Evolutionary conservation across 2,888 invertebrate species (phyloP).

Genomic region (Anthrax anthrax): DNA sequence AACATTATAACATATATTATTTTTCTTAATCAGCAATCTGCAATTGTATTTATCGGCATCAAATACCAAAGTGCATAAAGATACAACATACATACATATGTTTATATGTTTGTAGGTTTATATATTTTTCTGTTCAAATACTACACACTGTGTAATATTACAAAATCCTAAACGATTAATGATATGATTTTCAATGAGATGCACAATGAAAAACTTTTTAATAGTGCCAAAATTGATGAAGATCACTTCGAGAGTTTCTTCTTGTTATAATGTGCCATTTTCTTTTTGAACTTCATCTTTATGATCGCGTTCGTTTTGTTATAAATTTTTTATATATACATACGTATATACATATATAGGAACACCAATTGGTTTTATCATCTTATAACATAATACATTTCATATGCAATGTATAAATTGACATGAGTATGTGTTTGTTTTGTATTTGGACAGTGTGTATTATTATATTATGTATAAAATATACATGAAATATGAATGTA

Average conservation of each 20-base stretch:
- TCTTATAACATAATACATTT: not conserved
- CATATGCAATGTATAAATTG: too few species aligned
- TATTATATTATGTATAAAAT: not conserved
- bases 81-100: not conserved
- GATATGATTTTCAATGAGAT: not conserved
- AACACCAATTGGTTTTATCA: not conserved
- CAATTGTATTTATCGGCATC: constrained; percentile 1
- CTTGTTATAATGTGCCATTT: not conserved
- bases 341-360: too few species aligned
- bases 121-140: not conserved
- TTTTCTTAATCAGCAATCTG: constrained; percentile 1
- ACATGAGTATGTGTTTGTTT: too few species aligned
- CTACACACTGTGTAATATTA: not conserved
- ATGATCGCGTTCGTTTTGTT: not conserved
- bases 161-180: not conserved
- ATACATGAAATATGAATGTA: not conserved
- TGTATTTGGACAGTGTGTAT: too few species aligned
- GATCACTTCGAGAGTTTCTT: not conserved
- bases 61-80: not conserved
- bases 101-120: not conserved
- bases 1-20: too few species aligned
- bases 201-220: not conserved
- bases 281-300: not conserved
- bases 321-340: too few species aligned
- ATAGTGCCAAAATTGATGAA: not conserved